These are phyloP conservation scores for Metridium senile DNA, from an alignment of 92 coral and sea anemone species.

Conservation along the genomic window DNA sequence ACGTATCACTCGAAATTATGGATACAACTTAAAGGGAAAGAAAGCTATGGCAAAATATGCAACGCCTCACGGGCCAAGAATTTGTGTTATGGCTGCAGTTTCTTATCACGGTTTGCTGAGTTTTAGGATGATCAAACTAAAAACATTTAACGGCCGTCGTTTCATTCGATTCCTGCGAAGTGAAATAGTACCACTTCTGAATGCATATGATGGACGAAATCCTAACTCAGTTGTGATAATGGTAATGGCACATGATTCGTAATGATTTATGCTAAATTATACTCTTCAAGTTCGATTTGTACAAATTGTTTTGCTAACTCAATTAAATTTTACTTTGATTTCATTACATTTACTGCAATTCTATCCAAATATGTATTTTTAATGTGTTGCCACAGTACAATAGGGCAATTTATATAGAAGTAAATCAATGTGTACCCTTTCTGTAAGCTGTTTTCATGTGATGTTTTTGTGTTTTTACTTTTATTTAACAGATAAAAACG, in stretches of 20 bases:
- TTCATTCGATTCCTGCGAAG: slow-evolving; percentile 34
- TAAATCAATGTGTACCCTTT: too few relatives aligned
- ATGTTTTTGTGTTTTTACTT: too few relatives aligned
- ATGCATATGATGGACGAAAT: slow-evolving; percentile 54
- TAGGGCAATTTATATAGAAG: too few relatives aligned
- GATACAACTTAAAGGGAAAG: slow-evolving; percentile 40
- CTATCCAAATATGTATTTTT: too few relatives aligned
- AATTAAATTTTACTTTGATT: background rate
- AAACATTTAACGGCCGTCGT: slow-evolving; percentile 20
- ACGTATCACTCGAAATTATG: slow-evolving; percentile 45
- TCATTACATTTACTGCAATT: too few relatives aligned
- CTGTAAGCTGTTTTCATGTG: too few relatives aligned
- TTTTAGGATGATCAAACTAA: slow-evolving; percentile 15
- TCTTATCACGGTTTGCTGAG: slow-evolving; percentile 38
- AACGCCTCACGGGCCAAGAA: slow-evolving; percentile 44
- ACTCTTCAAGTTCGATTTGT: too few relatives aligned
- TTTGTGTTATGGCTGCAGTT: slow-evolving; percentile 37
- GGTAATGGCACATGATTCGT: too few relatives aligned
- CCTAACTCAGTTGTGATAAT: slow-evolving; percentile 50
- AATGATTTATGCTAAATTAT: too few relatives aligned
- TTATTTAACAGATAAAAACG: slow-evolving; percentile 26
- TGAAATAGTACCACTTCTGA: slow-evolving; percentile 51
- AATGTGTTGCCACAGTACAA: too few relatives aligned
- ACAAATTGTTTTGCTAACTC: too few relatives aligned
- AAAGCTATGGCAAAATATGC: slow-evolving; percentile 33